Conservation (phyloP, 2,113 vertebrate genomes). For the Lontra canadensis region DNA sequence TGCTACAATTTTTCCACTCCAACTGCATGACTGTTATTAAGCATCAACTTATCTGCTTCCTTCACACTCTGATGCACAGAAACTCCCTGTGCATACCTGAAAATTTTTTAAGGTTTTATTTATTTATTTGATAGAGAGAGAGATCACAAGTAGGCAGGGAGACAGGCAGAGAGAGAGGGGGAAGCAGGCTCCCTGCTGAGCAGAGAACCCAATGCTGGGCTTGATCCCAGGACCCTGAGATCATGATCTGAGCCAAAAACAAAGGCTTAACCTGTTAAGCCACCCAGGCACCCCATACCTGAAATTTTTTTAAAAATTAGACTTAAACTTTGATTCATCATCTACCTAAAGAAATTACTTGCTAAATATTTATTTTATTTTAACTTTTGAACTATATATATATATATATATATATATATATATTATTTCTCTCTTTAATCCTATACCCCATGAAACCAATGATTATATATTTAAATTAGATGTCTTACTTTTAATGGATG, state of each 20-base stretch:
- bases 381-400: neutral
- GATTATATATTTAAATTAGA: neutral
- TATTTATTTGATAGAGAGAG: no score
- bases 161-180: no score
- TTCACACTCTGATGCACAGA: neutral
- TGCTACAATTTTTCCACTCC: neutral
- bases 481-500: neutral
- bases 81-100: neutral
- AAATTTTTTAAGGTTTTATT: neutral
- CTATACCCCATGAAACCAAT: neutral
- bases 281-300: no score
- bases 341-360: neutral
- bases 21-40: neutral
- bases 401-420: neutral
- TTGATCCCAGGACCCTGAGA: no score
- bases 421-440: neutral
- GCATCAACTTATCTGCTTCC: neutral
- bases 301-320: neutral
- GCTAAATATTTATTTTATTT: neutral
- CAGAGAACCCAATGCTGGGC: no score
- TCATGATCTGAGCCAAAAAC: no score
- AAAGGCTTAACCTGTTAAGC: no score
- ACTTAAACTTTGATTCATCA: neutral
- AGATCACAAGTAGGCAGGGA: no score
- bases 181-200: no score